Conservation (phyloP, 2,797 vertebrate species). For the Cyprinodon diabolis region DNA sequence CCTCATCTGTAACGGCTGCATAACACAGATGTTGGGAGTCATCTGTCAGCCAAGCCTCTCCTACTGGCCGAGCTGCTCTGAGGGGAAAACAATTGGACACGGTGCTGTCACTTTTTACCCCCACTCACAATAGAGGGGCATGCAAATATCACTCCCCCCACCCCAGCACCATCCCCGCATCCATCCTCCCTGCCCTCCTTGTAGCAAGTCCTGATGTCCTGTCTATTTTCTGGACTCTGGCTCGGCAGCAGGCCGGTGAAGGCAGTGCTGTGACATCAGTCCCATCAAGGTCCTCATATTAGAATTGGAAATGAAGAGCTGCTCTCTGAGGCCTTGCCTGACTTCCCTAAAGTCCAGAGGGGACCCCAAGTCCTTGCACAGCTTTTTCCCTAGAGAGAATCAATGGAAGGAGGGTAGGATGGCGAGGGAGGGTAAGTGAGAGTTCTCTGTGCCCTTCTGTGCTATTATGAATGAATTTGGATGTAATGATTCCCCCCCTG, state of each 20-base stretch:
- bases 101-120: slow-evolving; percentile 99
- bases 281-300: slow-evolving; percentile 90
- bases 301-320: slow-evolving; percentile 99
- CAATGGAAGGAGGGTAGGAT: slow-evolving; percentile 61
- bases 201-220: slow-evolving; percentile 88
- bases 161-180: slow-evolving; percentile 44
- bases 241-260: slow-evolving; percentile 64
- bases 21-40: slow-evolving; percentile 99
- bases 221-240: slow-evolving; percentile 89
- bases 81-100: slow-evolving; percentile 98
- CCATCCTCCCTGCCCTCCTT: slow-evolving; percentile 78
- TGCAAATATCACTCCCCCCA: slow-evolving; percentile 89
- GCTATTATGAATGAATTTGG: slow-evolving; percentile 98
- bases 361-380: slow-evolving; percentile 85
- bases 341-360: slow-evolving; percentile 87
- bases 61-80: slow-evolving; percentile 93
- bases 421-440: slow-evolving; percentile 70
- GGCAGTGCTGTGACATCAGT: slow-evolving; percentile 94
- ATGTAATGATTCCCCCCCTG: slow-evolving; percentile 89
- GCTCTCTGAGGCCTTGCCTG: slow-evolving; percentile 88
- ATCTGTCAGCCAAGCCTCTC: slow-evolving; percentile 99
- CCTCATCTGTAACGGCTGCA: slow-evolving; percentile 96
- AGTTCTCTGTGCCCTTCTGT: slow-evolving; percentile 90
- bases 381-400: slow-evolving; percentile 87
- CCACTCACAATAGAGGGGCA: slow-evolving; percentile 95